phyloP scores from a whole-genome alignment of 2,113 vertebrate genomes.

The Ifrita kowaldi region DNA sequence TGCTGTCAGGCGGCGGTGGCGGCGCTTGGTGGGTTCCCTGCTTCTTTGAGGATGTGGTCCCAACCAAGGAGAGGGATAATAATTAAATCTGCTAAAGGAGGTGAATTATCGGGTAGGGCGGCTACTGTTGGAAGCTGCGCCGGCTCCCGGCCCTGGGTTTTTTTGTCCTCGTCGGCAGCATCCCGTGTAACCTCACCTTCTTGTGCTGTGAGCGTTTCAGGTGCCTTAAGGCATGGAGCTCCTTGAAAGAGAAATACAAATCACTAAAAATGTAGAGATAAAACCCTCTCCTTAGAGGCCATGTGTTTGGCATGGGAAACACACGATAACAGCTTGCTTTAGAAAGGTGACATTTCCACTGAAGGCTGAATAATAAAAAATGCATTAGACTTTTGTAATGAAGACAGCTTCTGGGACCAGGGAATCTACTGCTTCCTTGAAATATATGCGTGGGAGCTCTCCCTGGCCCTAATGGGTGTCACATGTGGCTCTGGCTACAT shows the following conservation, averaged over 20 bases:
- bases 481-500: constrained; percentile 5
- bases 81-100: constrained; percentile 21
- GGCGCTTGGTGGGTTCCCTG: constrained; percentile 59
- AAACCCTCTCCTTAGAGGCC: constrained; percentile 85
- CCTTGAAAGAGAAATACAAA: constrained; percentile 92
- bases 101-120: not conserved
- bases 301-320: constrained; percentile 82
- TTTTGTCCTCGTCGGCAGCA: constrained; percentile 18
- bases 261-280: constrained; percentile 84
- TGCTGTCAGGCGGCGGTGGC: not conserved
- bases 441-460: constrained; percentile 43
- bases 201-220: constrained; percentile 72
- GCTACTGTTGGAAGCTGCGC: not conserved
- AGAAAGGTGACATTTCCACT: constrained; percentile 89
- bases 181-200: constrained; percentile 61
- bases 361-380: constrained; percentile 81
- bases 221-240: constrained; percentile 87
- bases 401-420: constrained; percentile 67
- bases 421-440: constrained; percentile 57
- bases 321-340: constrained; percentile 83
- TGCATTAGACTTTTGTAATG: constrained; percentile 72
- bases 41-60: constrained; percentile 69
- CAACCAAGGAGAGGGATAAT: constrained; percentile 39
- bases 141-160: not conserved
- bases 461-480: constrained; percentile 57